Conservation (phyloP, 2,888 invertebrate species). For the Cephus spinipes region DNA sequence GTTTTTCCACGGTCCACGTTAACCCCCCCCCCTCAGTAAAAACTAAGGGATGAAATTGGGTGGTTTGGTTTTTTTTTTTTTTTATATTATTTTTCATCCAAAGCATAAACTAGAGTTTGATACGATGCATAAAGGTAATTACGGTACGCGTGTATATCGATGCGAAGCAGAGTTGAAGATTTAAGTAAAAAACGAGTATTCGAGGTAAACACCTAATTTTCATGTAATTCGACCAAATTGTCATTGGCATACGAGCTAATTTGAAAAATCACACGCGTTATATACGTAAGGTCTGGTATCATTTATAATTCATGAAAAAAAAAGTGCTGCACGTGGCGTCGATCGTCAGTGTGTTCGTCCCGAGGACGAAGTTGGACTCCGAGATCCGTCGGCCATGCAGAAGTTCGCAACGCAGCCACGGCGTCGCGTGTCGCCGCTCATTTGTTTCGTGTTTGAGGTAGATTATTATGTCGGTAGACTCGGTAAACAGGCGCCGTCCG, state of each 20-base stretch:
- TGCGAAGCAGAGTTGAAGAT: background rate
- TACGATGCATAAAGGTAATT: background rate
- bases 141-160: background rate
- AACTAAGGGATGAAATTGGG: background rate
- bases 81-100: background rate
- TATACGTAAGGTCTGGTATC: background rate
- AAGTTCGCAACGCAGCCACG: background rate
- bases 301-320: background rate
- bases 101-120: background rate
- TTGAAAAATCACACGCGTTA: background rate
- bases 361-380: background rate
- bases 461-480: constrained; percentile 33
- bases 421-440: constrained; percentile 27
- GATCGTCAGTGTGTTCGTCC: background rate
- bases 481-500: constrained; percentile 30
- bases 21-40: background rate
- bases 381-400: background rate
- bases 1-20: background rate
- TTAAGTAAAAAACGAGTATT: background rate
- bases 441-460: constrained; percentile 33
- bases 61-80: background rate
- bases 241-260: background rate
- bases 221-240: background rate
- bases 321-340: background rate
- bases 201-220: background rate